phyloP scores from a whole-genome alignment of 2,888 invertebrate species.

The Ametastegia equiseti region DNA sequence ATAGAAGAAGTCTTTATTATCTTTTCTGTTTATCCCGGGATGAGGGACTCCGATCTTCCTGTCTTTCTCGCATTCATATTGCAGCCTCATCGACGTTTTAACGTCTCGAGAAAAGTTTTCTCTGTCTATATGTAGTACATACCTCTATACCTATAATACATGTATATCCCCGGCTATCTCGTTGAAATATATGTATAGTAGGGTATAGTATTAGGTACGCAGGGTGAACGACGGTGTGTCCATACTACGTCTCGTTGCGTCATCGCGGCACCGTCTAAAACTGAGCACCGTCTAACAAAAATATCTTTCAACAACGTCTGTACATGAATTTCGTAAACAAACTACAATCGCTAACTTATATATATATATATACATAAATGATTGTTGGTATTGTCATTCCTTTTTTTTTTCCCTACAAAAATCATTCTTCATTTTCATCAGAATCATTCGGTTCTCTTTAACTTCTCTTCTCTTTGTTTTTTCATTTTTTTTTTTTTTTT shows the following conservation, averaged over 20 bases:
- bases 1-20: conserved; percentile 1
- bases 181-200: too few relatives aligned
- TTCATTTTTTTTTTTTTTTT: not conserved
- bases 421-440: too few relatives aligned
- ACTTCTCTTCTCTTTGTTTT: too few relatives aligned
- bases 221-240: conserved; percentile 24
- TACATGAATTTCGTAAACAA: conserved; percentile 54
- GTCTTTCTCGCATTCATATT: not conserved
- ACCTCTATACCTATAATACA: too few relatives aligned
- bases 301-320: conserved; percentile 58
- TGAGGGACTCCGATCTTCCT: too few relatives aligned
- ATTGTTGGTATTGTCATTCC: not conserved
- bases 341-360: conserved; percentile 45
- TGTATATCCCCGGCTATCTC: too few relatives aligned
- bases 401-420: not conserved
- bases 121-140: too few relatives aligned
- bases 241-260: conserved; percentile 60
- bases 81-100: not conserved
- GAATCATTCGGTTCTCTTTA: too few relatives aligned
- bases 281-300: conserved; percentile 65
- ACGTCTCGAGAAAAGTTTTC: conserved; percentile 14
- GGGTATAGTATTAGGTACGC: too few relatives aligned
- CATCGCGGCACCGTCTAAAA: conserved; percentile 65
- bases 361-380: too few relatives aligned
- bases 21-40: too few relatives aligned